phyloP scores from a whole-genome alignment of 2,797 vertebrate species.

The Vespertilio murinus region DNA sequence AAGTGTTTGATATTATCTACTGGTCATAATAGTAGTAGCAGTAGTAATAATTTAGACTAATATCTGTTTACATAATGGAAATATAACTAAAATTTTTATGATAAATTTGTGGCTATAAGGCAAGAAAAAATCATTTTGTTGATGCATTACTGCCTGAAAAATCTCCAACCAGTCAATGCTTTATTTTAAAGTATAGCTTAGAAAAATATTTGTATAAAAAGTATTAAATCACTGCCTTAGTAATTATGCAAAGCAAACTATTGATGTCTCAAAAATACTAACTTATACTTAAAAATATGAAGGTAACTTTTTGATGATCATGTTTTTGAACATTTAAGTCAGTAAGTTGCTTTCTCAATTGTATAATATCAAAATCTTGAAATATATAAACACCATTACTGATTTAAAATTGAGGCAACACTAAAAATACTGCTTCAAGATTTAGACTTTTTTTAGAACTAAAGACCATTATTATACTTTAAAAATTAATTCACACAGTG shows the following conservation, averaged over 20 bases:
- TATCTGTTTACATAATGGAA: background rate
- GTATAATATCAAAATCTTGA: background rate
- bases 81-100: background rate
- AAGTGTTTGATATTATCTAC: constrained; percentile 17
- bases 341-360: background rate
- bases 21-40: background rate
- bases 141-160: background rate
- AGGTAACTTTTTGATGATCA: background rate
- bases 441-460: background rate
- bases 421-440: background rate
- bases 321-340: constrained; percentile 23
- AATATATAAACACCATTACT: background rate
- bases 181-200: background rate
- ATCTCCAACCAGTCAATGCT: background rate
- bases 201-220: background rate
- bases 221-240: background rate
- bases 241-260: background rate
- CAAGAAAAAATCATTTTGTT: background rate
- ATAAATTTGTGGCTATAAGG: background rate
- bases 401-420: constrained; percentile 45
- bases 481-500: background rate
- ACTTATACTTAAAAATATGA: background rate
- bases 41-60: background rate
- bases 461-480: constrained; percentile 17
- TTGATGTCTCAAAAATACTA: background rate